A percentile compares a stretch with the other conserved stretches of the same genome.
Evolutionary conservation across 2,797 vertebrate genomes (phyloP).

Genomic region (Parambassis ranga): DNA sequence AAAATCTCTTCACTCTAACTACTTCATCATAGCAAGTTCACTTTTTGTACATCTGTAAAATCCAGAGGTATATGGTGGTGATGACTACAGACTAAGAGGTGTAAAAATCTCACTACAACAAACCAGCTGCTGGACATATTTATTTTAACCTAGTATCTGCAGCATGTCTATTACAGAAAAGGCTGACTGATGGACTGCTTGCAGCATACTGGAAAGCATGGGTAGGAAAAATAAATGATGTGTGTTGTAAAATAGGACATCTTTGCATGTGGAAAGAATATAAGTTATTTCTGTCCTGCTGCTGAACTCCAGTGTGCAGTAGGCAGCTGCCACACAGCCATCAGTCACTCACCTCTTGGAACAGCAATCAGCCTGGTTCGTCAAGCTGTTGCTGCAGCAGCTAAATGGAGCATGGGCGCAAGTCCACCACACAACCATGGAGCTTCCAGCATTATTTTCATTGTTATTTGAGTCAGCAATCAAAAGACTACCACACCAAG

Average conservation of each 20-base stretch:
- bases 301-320: constrained; percentile 26
- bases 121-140: no score
- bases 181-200: no score
- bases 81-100: no score
- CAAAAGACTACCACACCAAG: constrained; percentile 42
- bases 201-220: neutral
- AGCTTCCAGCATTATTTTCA: constrained; percentile 45
- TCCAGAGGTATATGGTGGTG: no score
- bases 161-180: no score
- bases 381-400: constrained; percentile 38
- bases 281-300: constrained; percentile 28
- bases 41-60: no score
- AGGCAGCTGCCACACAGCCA: constrained; percentile 36
- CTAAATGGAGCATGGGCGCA: constrained; percentile 30
- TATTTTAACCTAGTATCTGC: no score
- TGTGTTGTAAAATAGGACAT: neutral
- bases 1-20: no score
- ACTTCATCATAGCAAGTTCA: no score
- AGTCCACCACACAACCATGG: neutral
- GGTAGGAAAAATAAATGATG: neutral
- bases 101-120: no score
- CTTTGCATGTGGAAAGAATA: constrained; percentile 9
- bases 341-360: constrained; percentile 56
- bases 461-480: constrained; percentile 58
- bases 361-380: constrained; percentile 26